phyloP scores from a whole-genome alignment of 2,113 vertebrate genomes.

The Arvicanthis niloticus region DNA sequence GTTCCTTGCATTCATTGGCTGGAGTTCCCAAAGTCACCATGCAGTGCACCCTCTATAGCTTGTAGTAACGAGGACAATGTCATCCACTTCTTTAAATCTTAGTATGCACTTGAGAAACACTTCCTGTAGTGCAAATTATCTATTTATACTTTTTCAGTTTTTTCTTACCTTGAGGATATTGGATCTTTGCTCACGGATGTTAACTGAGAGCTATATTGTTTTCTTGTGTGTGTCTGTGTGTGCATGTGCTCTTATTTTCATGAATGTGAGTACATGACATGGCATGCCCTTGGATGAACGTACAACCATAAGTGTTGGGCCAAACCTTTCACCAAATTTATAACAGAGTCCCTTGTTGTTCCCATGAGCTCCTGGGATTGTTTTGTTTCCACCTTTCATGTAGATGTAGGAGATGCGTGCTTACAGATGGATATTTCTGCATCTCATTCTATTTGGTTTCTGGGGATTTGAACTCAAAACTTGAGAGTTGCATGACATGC shows the following conservation, averaged over 20 bases:
- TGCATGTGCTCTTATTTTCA: not conserved
- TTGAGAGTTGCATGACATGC: not conserved
- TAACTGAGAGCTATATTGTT: not conserved
- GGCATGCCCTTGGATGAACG: not conserved
- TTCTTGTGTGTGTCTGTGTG: not conserved
- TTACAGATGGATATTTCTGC: not conserved
- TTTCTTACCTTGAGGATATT: not conserved
- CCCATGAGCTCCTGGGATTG: not conserved
- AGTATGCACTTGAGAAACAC: not conserved
- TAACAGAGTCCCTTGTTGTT: not conserved
- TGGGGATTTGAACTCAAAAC: not conserved
- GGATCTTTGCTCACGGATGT: not conserved
- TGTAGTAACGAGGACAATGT: not conserved
- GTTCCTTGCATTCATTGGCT: not conserved
- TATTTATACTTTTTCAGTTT: not conserved
- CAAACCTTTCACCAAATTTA: not conserved
- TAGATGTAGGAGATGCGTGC: not conserved
- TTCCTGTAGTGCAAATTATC: not conserved
- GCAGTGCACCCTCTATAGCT: not conserved
- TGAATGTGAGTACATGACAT: not conserved
- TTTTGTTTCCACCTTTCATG: not conserved
- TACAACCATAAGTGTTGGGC: not conserved
- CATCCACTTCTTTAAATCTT: not conserved
- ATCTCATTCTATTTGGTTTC: not conserved
- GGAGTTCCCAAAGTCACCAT: not conserved